phyloP scores from a whole-genome alignment of 1,140 invertebrate genomes.

The Battus philenor region DNA sequence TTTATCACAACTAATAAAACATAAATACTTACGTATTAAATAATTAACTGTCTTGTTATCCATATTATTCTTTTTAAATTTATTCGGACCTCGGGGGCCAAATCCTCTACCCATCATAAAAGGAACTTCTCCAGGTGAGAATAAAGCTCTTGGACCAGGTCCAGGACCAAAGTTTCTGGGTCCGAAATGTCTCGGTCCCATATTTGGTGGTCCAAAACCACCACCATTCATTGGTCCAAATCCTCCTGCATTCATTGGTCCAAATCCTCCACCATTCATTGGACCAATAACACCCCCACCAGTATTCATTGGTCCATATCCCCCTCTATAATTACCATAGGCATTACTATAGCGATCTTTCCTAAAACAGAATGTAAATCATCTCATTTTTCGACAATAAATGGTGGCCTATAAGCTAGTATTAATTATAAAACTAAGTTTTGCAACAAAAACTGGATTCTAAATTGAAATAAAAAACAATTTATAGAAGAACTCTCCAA shows the following conservation, averaged over 20 bases:
- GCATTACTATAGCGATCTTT: slow-evolving; percentile 45
- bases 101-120: slow-evolving; percentile 36
- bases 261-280: slow-evolving; percentile 12
- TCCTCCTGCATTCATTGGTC: slow-evolving; percentile 16
- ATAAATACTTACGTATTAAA: slow-evolving; percentile 30
- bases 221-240: slow-evolving; percentile 15
- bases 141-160: slow-evolving; percentile 3
- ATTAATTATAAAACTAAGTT: too few species aligned
- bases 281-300: slow-evolving; percentile 12
- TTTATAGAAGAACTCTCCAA: too few species aligned
- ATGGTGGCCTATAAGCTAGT: too few species aligned
- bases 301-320: slow-evolving; percentile 33
- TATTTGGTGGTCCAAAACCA: slow-evolving; percentile 19
- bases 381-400: too few species aligned
- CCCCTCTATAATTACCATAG: slow-evolving; percentile 48
- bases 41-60: slow-evolving; percentile 31
- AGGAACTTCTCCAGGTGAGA: slow-evolving; percentile 15
- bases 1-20: slow-evolving; percentile 4
- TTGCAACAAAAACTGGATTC: too few species aligned
- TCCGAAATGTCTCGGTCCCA: slow-evolving; percentile 16
- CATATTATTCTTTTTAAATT: not conserved
- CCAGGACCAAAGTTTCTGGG: slow-evolving; percentile 19
- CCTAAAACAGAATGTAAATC: slow-evolving; percentile 22
- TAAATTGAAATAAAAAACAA: too few species aligned
- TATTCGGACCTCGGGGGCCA: slow-evolving; percentile 30